Evolutionary conservation across 2,113 vertebrate genomes (phyloP).

Genomic region (Pluvialis apricaria): DNA sequence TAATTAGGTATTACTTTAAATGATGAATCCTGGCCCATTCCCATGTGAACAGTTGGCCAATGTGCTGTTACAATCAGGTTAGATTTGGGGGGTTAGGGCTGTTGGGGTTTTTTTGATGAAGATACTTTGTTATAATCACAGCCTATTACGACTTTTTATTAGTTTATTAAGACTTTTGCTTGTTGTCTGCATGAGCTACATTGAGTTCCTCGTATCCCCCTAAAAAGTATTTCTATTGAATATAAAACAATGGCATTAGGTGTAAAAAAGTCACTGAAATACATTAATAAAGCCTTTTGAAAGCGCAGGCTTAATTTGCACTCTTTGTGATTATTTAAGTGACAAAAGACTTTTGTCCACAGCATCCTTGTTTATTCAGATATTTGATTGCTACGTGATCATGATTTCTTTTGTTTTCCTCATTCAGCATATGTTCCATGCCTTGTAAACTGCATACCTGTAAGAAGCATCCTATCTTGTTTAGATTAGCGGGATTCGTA

Average conservation of each 20-base stretch:
- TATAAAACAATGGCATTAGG: neutral
- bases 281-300: neutral
- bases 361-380: neutral
- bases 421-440: slow-evolving; percentile 17
- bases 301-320: neutral
- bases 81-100: neutral
- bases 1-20: slow-evolving; percentile 72
- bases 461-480: neutral
- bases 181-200: neutral
- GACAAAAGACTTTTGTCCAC: neutral
- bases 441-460: slow-evolving; percentile 34
- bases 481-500: neutral
- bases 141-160: slow-evolving; percentile 49
- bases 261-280: neutral
- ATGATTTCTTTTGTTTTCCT: slow-evolving; percentile 27
- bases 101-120: slow-evolving; percentile 17
- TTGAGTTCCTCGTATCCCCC: neutral
- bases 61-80: slow-evolving; percentile 56
- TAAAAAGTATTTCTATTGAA: neutral
- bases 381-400: neutral
- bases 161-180: slow-evolving; percentile 26
- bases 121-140: slow-evolving; percentile 56
- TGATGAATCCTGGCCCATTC: slow-evolving; percentile 67
- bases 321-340: neutral
- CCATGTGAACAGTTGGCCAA: slow-evolving; percentile 72